Evolutionary conservation across 2,113 vertebrate genomes (phyloP).

Genomic region (Rousettus leschenaultii): DNA sequence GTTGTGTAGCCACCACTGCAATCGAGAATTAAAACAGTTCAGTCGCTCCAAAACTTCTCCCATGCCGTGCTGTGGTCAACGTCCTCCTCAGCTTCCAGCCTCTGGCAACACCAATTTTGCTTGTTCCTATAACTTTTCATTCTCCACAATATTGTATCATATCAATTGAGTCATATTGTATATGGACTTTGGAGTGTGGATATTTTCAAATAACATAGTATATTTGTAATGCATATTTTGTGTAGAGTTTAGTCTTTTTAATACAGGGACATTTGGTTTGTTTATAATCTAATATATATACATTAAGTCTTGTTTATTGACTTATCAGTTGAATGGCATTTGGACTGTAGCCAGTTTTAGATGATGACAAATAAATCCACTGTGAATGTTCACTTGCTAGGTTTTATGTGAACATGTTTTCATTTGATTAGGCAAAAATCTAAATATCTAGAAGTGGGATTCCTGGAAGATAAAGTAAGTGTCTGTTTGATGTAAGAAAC

Average conservation of each 20-base stretch:
- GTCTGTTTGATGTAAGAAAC: background rate
- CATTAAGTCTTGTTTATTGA: background rate
- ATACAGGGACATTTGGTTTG: background rate
- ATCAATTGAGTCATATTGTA: background rate
- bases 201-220: background rate
- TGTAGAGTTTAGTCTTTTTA: background rate
- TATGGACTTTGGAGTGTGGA: background rate
- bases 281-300: background rate
- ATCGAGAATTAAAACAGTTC: background rate
- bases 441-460: background rate
- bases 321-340: background rate
- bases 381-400: background rate
- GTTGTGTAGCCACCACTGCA: background rate
- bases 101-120: background rate
- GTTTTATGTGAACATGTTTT: background rate
- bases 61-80: too few relatives aligned
- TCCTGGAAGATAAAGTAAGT: background rate
- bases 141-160: background rate
- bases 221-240: background rate
- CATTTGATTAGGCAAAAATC: background rate
- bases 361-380: background rate
- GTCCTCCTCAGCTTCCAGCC: background rate
- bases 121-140: background rate
- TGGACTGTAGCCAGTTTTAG: background rate
- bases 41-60: background rate